phyloP scores from a whole-genome alignment of 2,888 invertebrate species.

The Drosophila subquinaria region DNA sequence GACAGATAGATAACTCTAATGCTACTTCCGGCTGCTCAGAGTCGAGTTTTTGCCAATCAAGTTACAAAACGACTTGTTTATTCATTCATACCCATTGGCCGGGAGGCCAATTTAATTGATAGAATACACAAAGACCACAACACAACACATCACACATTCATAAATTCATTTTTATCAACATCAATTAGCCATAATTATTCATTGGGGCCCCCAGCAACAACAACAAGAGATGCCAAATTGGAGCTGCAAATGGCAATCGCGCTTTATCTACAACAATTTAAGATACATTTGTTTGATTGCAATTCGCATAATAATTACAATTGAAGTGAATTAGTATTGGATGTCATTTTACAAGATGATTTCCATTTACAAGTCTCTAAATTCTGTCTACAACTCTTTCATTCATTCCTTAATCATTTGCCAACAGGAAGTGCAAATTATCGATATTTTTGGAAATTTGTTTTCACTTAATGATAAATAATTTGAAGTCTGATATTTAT shows the following conservation, averaged over 20 bases:
- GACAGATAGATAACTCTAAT: slow-evolving; percentile 43
- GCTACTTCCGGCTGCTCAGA: slow-evolving; percentile 46
- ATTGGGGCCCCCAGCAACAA: slow-evolving; percentile 49
- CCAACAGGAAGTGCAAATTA: slow-evolving; percentile 4
- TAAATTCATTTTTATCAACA: slow-evolving; percentile 78
- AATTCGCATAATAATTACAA: slow-evolving; percentile 15
- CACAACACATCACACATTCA: slow-evolving; percentile 61
- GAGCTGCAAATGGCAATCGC: slow-evolving; percentile 32
- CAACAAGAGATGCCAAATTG: slow-evolving; percentile 12
- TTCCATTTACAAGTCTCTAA: neutral
- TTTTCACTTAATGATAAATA: too few relatives aligned
- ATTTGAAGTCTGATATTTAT: too few relatives aligned
- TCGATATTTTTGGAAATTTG: neutral
- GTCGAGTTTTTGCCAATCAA: slow-evolving; percentile 63
- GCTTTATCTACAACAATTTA: slow-evolving; percentile 34
- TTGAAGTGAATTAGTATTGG: slow-evolving; percentile 8
- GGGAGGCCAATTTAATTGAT: slow-evolving; percentile 73
- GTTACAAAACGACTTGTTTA: slow-evolving; percentile 58
- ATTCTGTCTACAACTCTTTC: slow-evolving; percentile 1
- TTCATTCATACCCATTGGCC: slow-evolving; percentile 60
- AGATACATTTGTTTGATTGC: slow-evolving; percentile 31
- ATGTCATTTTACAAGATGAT: slow-evolving; percentile 1
- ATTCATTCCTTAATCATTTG: slow-evolving; percentile 1
- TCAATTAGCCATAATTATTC: slow-evolving; percentile 82
- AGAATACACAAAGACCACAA: slow-evolving; percentile 53